A percentile compares a stretch with the other conserved stretches of the same genome.
These are phyloP conservation scores for Felis chaus DNA, from an alignment of 2,113 vertebrate species.

Conservation along the genomic window DNA sequence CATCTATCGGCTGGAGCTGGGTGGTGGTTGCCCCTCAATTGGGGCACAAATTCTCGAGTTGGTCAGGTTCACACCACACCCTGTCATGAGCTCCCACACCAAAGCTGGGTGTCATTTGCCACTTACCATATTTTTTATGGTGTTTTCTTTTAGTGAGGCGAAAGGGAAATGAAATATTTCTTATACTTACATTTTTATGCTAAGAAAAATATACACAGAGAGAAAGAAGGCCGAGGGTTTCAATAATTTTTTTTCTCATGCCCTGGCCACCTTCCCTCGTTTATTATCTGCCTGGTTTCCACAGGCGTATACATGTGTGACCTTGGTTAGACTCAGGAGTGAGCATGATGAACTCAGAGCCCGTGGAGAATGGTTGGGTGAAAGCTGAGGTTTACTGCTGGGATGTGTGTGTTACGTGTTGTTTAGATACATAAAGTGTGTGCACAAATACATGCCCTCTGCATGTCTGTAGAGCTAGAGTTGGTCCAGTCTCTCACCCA, in stretches of 20 bases:
- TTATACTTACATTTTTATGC: not conserved
- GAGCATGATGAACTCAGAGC: not conserved
- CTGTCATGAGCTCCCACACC: not conserved
- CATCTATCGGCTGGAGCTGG: not conserved
- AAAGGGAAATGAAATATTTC: not conserved
- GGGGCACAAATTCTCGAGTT: not conserved
- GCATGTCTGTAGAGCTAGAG: not conserved
- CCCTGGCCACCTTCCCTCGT: not conserved
- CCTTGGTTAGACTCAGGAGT: not conserved
- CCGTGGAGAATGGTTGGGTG: not conserved
- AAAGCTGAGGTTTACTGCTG: not conserved
- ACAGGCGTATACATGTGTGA: not conserved
- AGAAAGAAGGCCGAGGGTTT: slow-evolving; percentile 3
- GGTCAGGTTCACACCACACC: not conserved
- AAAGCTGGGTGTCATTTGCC: not conserved
- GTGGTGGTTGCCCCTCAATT: not conserved
- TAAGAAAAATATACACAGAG: not conserved
- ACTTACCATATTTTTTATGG: not conserved
- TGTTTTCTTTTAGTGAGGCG: not conserved
- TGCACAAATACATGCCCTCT: not conserved
- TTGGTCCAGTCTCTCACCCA: not conserved
- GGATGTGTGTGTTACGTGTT: not conserved
- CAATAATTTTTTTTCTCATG: not conserved
- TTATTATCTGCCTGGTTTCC: not conserved
- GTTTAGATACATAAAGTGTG: not conserved